Percentiles rank a stretch among this genome's conserved stretches.
phyloP scores from a whole-genome alignment of 2,888 invertebrate genomes.

The Prenolepis imparis region DNA sequence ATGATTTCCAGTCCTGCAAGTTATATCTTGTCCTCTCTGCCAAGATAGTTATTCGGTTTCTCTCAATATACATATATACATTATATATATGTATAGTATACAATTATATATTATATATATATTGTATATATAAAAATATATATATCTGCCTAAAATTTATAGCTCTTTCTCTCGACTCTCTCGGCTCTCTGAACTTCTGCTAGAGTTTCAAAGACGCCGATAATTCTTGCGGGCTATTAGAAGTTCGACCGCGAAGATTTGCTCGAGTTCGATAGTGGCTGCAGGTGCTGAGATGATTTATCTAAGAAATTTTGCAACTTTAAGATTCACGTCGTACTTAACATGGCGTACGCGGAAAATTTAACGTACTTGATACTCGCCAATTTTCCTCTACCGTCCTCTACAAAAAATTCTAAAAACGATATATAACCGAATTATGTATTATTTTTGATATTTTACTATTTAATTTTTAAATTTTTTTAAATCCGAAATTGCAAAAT shows the following conservation, averaged over 20 bases:
- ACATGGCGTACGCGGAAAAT: slow-evolving; percentile 1
- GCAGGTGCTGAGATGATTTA: slow-evolving; percentile 52
- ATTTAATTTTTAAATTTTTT: not conserved
- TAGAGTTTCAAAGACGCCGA: slow-evolving; percentile 65
- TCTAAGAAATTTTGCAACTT: slow-evolving; percentile 45
- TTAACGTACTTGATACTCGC: slow-evolving; percentile 18
- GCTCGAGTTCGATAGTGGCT: slow-evolving; percentile 34
- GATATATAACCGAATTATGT: slow-evolving; percentile 1
- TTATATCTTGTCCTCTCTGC: slow-evolving; percentile 22
- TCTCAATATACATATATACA: not conserved
- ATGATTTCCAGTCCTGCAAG: slow-evolving; percentile 9
- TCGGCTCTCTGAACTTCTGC: slow-evolving; percentile 10
- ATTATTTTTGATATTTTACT: not conserved
- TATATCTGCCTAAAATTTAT: slow-evolving; percentile 19
- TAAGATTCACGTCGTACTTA: slow-evolving; percentile 31
- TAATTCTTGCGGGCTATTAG: slow-evolving; percentile 66
- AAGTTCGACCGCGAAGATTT: slow-evolving; percentile 63
- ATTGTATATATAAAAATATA: not conserved
- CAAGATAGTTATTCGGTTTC: slow-evolving; percentile 47
- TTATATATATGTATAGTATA: not conserved
- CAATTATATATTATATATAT: not conserved
- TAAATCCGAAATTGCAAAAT: not conserved
- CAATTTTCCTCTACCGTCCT: not conserved
- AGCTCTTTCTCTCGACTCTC: slow-evolving; percentile 36
- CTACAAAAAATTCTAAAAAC: not conserved